Conservation (phyloP, 2,888 invertebrate genomes). For the Eupeodes luniger region DNA sequence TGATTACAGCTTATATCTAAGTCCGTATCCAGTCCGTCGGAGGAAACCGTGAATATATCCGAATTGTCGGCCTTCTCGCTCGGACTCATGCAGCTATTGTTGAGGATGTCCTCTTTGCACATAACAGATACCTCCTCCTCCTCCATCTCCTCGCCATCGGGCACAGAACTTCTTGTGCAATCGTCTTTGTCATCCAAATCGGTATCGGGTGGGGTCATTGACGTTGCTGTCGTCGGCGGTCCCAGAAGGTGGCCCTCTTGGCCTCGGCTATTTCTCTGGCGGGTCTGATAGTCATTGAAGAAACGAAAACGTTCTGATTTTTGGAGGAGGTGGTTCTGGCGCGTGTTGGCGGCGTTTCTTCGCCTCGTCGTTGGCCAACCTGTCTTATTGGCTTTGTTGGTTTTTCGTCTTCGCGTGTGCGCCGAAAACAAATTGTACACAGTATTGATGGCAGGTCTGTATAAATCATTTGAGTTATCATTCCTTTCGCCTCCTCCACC, state of each 20-base stretch:
- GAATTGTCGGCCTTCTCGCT: constrained; percentile 83
- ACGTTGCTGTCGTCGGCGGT: constrained; percentile 75
- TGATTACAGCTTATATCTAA: constrained; percentile 81
- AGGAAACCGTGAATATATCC: constrained; percentile 83
- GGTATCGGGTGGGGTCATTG: constrained; percentile 79
- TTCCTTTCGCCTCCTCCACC: constrained; percentile 67
- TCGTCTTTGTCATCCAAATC: constrained; percentile 78
- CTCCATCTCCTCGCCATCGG: constrained; percentile 50
- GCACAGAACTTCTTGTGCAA: constrained; percentile 79
- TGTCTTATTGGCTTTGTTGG: constrained; percentile 89
- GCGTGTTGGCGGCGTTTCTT: constrained; percentile 77
- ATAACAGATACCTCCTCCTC: constrained; percentile 69
- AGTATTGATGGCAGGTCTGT: constrained; percentile 76
- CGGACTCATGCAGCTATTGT: constrained; percentile 82
- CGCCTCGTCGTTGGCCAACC: constrained; percentile 89
- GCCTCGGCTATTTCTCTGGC: constrained; percentile 78
- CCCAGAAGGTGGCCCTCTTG: constrained; percentile 68
- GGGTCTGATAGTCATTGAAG: constrained; percentile 71
- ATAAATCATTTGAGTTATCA: constrained; percentile 78
- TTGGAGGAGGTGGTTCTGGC: constrained; percentile 77
- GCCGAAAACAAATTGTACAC: constrained; percentile 70
- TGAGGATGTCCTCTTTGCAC: constrained; percentile 67
- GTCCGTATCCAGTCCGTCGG: constrained; percentile 83
- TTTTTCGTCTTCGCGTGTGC: constrained; percentile 81
- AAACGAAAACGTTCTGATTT: constrained; percentile 61